Conservation (phyloP, 2,888 invertebrate genomes). For the Tipula helvola region DNA sequence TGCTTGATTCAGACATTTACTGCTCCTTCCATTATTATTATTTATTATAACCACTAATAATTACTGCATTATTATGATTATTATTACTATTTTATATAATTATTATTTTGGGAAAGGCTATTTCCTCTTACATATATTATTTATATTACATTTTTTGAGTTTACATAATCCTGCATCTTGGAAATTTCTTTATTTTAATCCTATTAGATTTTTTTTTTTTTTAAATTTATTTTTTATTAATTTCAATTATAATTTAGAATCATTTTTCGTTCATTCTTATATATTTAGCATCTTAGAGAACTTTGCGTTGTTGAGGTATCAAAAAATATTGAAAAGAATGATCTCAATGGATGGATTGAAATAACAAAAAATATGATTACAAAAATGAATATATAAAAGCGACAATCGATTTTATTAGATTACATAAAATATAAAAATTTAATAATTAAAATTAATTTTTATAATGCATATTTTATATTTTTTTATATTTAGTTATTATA, state of each 20-base stretch:
- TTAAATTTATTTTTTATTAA: background rate
- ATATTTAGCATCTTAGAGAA: constrained; percentile 32
- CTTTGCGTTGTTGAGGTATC: constrained; percentile 24
- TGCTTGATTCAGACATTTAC: background rate
- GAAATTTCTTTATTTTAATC: background rate
- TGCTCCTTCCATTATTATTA: background rate
- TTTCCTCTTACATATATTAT: background rate
- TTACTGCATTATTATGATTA: background rate
- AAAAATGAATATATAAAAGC: background rate
- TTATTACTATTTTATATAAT: background rate
- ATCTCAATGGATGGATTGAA: constrained; percentile 20
- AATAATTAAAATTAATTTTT: background rate
- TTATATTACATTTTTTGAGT: background rate
- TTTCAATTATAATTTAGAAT: background rate
- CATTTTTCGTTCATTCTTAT: background rate
- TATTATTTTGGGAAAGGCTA: background rate
- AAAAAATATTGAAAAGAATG: constrained; percentile 21
- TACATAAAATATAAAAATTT: background rate
- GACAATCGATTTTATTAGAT: background rate
- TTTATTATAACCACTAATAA: background rate
- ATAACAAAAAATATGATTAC: background rate
- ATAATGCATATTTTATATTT: constrained; percentile 5
- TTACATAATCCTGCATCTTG: background rate
- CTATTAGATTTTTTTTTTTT: background rate
- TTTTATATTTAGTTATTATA: background rate